Conservation (phyloP, 2,797 vertebrate species). For the Erithacus rubecula region DNA sequence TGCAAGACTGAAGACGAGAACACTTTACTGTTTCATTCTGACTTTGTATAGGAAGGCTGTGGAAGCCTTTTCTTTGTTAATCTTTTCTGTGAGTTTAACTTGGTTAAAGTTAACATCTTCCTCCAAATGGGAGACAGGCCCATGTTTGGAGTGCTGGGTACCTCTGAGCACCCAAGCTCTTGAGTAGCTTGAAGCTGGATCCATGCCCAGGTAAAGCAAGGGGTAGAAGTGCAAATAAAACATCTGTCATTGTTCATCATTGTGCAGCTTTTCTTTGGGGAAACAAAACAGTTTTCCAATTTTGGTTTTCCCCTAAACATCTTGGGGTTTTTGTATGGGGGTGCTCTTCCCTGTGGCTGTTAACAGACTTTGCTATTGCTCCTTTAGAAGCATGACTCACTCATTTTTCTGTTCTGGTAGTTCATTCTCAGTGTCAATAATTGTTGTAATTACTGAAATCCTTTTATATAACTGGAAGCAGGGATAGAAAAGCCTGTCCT, state of each 20-base stretch:
- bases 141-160: background rate
- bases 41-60: background rate
- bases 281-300: background rate
- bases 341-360: background rate
- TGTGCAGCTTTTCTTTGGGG: background rate
- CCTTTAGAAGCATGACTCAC: constrained; percentile 10
- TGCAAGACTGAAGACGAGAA: background rate
- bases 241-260: background rate
- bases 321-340: background rate
- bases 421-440: background rate
- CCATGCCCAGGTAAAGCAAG: background rate
- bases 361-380: background rate
- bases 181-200: background rate
- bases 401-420: background rate
- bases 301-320: background rate
- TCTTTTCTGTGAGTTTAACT: background rate
- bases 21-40: background rate
- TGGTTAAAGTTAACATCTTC: background rate
- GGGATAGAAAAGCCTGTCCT: background rate
- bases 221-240: background rate
- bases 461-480: background rate
- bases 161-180: background rate
- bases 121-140: background rate
- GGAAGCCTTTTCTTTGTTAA: background rate
- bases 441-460: background rate